A percentile compares a stretch with the other conserved stretches of the same genome.
These are phyloP conservation scores for Malurus splendens DNA, from an alignment of 2,797 vertebrate genomes.

Conservation along the genomic window DNA sequence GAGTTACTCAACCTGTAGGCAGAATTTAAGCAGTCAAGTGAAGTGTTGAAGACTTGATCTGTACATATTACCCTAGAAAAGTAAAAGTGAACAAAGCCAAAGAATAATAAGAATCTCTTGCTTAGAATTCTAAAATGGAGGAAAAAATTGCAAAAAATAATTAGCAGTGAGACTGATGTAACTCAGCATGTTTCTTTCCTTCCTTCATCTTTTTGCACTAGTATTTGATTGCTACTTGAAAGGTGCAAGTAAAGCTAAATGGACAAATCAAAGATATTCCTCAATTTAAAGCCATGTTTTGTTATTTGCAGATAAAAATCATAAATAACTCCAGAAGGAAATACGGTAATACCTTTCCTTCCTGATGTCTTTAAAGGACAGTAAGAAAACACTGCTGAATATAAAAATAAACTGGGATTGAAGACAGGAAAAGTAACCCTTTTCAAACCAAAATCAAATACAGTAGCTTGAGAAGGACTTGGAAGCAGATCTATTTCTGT, in stretches of 20 bases:
- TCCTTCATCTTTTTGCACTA: background rate
- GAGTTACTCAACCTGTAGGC: background rate
- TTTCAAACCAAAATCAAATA: background rate
- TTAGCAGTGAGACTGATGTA: background rate
- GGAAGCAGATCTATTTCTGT: background rate
- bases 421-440: background rate
- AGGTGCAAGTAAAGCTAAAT: background rate
- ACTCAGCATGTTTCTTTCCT: background rate
- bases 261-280: background rate
- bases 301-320: background rate
- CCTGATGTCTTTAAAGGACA: background rate
- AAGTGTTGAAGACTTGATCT: background rate
- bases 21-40: background rate
- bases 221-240: background rate
- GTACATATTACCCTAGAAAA: background rate
- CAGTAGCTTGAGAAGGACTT: background rate
- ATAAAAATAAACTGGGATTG: background rate
- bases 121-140: background rate
- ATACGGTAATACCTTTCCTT: background rate
- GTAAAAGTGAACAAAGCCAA: background rate
- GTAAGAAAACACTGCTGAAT: background rate
- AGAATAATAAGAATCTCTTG: background rate
- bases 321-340: background rate
- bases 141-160: background rate
- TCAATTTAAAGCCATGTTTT: background rate